phyloP scores from a whole-genome alignment of 2,113 vertebrate species.

The Phycodurus eques region DNA sequence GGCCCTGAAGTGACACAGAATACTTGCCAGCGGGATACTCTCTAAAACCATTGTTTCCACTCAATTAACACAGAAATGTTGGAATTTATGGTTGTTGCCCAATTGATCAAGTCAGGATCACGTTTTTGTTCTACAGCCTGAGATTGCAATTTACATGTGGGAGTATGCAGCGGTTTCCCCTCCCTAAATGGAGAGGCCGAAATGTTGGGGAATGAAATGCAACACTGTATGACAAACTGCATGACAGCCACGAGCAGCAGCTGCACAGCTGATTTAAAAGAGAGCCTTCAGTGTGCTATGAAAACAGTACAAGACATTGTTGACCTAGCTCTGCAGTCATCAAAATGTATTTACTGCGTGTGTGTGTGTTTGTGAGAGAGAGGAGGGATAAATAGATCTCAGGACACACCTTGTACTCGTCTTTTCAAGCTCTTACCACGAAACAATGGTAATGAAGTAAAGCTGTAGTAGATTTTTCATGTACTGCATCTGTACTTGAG shows the following conservation, averaged over 20 bases:
- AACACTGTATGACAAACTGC: neutral
- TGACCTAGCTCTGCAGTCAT: neutral
- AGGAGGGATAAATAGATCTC: neutral
- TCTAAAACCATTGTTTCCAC: conserved; percentile 29
- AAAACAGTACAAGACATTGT: neutral
- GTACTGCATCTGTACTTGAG: too few relatives aligned
- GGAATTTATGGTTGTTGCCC: conserved; percentile 14
- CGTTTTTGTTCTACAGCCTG: conserved; percentile 1
- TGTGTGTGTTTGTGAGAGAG: neutral
- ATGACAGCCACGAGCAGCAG: neutral
- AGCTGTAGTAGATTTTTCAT: too few relatives aligned
- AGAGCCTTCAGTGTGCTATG: neutral
- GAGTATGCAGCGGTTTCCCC: neutral
- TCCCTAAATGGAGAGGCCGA: neutral
- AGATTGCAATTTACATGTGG: neutral
- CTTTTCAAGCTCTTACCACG: too few relatives aligned
- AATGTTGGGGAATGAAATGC: neutral
- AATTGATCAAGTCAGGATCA: conserved; percentile 27
- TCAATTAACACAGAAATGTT: conserved; percentile 16
- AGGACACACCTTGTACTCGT: too few relatives aligned
- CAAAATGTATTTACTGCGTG: neutral
- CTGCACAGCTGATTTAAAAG: neutral
- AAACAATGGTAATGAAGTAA: too few relatives aligned
- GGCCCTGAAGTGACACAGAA: conserved; percentile 8
- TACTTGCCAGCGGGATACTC: conserved; percentile 23